These are phyloP conservation scores for Drosophila quasianomalipes DNA, from an alignment of 2,888 invertebrate genomes.

Conservation along the genomic window DNA sequence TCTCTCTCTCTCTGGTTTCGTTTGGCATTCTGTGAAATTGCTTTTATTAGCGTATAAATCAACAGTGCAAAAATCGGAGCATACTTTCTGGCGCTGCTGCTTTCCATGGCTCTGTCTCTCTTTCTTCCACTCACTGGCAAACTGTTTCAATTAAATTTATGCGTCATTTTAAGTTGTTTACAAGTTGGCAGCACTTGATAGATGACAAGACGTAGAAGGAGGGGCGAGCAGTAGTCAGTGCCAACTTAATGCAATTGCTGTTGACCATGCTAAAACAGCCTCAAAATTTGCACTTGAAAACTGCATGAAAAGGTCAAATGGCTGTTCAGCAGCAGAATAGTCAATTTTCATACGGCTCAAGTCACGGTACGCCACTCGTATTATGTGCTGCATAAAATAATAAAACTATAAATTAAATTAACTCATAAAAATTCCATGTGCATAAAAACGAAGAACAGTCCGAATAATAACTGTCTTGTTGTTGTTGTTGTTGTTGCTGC, in stretches of 20 bases:
- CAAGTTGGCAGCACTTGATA: constrained; percentile 56
- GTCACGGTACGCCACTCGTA: constrained; percentile 41
- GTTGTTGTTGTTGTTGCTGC: constrained; percentile 63
- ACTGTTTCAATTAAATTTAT: constrained; percentile 78
- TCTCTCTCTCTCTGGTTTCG: constrained; percentile 32
- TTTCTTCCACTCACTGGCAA: not conserved
- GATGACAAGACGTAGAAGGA: not conserved
- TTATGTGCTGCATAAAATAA: constrained; percentile 83
- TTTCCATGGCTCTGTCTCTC: not conserved
- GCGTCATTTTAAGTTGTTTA: constrained; percentile 78
- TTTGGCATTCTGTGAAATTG: constrained; percentile 76
- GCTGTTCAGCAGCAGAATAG: constrained; percentile 9
- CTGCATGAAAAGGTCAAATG: constrained; percentile 37
- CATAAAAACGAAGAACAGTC: constrained; percentile 72
- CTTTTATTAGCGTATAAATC: constrained; percentile 79
- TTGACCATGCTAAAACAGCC: constrained; percentile 13
- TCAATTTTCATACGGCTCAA: constrained; percentile 40
- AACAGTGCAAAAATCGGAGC: constrained; percentile 80
- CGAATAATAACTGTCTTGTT: constrained; percentile 72
- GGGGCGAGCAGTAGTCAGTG: not conserved
- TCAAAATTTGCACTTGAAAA: constrained; percentile 51
- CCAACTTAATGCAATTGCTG: constrained; percentile 54
- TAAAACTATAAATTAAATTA: constrained; percentile 86
- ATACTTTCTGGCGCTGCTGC: constrained; percentile 49
- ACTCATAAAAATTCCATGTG: constrained; percentile 85